Conservation (phyloP, 2,797 vertebrate species). For the Kryptolebias ocellatus region DNA sequence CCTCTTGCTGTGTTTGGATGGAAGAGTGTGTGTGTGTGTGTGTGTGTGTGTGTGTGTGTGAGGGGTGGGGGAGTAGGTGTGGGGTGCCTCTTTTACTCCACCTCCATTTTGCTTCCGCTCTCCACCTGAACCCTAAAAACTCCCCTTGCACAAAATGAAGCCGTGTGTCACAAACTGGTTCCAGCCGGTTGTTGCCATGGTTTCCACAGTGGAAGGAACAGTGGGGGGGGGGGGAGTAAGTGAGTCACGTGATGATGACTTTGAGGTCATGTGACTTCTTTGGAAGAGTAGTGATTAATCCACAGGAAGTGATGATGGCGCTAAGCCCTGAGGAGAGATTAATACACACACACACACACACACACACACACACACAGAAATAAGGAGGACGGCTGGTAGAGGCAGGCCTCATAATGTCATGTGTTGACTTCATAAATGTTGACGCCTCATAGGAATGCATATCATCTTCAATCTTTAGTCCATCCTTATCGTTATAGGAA, state of each 20-base stretch:
- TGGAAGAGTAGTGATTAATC: constrained; percentile 86
- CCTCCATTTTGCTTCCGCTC: constrained; percentile 85
- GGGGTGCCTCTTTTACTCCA: constrained; percentile 33
- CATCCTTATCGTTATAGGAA: constrained; percentile 20
- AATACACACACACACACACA: constrained; percentile 44
- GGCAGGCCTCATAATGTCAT: constrained; percentile 47
- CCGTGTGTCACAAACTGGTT: constrained; percentile 88
- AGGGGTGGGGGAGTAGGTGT: neutral
- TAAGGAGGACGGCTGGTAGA: constrained; percentile 32
- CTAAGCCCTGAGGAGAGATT: constrained; percentile 73
- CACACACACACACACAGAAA: constrained; percentile 11
- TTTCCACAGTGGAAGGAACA: constrained; percentile 83
- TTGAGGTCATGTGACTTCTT: constrained; percentile 85
- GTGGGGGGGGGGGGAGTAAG: constrained; percentile 71
- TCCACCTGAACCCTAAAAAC: constrained; percentile 85
- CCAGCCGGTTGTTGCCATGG: constrained; percentile 90
- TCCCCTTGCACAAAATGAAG: constrained; percentile 89
- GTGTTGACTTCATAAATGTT: constrained; percentile 41
- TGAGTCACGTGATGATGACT: constrained; percentile 84
- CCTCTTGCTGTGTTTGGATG: neutral
- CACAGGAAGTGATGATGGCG: constrained; percentile 86
- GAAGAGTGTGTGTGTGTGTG: neutral
- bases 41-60: neutral
- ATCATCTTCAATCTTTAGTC: constrained; percentile 28
- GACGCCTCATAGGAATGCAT: constrained; percentile 39